phyloP scores from a whole-genome alignment of 2,888 invertebrate genomes.

The Andrena chrysosceles region DNA sequence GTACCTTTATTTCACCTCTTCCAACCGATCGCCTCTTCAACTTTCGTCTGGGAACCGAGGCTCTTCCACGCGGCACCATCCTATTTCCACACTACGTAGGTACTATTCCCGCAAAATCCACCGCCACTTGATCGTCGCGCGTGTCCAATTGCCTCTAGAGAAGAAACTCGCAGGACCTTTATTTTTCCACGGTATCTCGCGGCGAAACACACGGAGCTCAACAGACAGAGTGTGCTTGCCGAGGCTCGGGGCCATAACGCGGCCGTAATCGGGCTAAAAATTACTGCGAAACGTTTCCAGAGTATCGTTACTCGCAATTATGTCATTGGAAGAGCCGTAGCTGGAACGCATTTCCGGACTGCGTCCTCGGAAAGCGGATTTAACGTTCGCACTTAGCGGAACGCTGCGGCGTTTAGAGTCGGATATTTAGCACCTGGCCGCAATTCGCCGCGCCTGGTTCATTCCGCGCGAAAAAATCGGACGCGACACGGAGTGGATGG shows the following conservation, averaged over 20 bases:
- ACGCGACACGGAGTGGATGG: neutral
- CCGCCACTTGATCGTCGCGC: neutral
- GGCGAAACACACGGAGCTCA: constrained; percentile 12
- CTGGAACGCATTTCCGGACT: neutral
- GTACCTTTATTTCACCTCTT: constrained; percentile 76
- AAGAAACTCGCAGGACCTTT: neutral
- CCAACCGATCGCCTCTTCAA: constrained; percentile 55
- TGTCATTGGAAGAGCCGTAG: constrained; percentile 19
- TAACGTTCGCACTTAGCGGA: constrained; percentile 16
- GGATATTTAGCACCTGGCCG: constrained; percentile 24
- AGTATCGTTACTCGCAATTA: constrained; percentile 51
- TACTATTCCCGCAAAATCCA: neutral
- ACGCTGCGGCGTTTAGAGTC: neutral
- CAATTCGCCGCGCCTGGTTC: neutral
- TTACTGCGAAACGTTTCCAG: constrained; percentile 24
- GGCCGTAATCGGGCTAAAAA: constrained; percentile 40
- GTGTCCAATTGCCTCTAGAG: neutral
- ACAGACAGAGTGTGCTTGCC: neutral
- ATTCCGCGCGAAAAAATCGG: constrained; percentile 18
- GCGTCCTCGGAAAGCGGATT: constrained; percentile 1
- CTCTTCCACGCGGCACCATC: neutral
- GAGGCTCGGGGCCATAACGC: neutral
- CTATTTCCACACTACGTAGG: neutral
- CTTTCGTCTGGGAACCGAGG: neutral
- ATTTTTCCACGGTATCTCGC: constrained; percentile 2